phyloP scores from a whole-genome alignment of 2,888 invertebrate genomes.

The Apamea anceps region DNA sequence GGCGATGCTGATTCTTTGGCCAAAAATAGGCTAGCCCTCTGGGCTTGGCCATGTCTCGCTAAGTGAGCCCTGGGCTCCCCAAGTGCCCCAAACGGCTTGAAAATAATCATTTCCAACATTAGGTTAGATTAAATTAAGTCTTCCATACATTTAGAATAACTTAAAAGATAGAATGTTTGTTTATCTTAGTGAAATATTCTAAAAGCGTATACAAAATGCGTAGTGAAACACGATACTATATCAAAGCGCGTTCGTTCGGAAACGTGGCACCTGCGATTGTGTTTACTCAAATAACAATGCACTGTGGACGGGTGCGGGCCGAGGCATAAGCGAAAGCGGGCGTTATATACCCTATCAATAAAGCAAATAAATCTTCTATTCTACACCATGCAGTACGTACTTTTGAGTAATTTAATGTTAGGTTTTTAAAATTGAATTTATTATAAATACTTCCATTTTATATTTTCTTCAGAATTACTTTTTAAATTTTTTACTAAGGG shows the following conservation, averaged over 20 bases:
- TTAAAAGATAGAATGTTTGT: slow-evolving; percentile 45
- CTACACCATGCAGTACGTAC: background rate
- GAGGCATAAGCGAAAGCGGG: slow-evolving; percentile 65
- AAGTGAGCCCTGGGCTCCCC: too few species aligned
- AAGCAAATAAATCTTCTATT: background rate
- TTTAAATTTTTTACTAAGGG: too few species aligned
- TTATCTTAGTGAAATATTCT: slow-evolving; percentile 62
- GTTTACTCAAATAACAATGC: slow-evolving; percentile 85
- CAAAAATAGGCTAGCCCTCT: background rate
- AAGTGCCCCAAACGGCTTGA: background rate
- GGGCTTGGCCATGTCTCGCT: background rate
- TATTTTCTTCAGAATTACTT: background rate
- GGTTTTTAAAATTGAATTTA: background rate
- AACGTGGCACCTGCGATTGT: slow-evolving; percentile 84
- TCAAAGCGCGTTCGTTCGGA: slow-evolving; percentile 85
- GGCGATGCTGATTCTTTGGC: background rate
- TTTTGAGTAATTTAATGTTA: background rate
- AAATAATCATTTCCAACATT: background rate
- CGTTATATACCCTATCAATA: background rate
- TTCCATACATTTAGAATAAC: slow-evolving; percentile 1
- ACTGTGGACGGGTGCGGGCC: slow-evolving; percentile 40
- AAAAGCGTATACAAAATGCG: slow-evolving; percentile 63
- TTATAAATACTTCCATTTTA: background rate
- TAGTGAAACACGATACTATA: slow-evolving; percentile 83
- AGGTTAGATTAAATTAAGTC: slow-evolving; percentile 11